Evolutionary conservation across 2,888 invertebrate species (phyloP).

Genomic region (Polydrusus tereticollis): DNA sequence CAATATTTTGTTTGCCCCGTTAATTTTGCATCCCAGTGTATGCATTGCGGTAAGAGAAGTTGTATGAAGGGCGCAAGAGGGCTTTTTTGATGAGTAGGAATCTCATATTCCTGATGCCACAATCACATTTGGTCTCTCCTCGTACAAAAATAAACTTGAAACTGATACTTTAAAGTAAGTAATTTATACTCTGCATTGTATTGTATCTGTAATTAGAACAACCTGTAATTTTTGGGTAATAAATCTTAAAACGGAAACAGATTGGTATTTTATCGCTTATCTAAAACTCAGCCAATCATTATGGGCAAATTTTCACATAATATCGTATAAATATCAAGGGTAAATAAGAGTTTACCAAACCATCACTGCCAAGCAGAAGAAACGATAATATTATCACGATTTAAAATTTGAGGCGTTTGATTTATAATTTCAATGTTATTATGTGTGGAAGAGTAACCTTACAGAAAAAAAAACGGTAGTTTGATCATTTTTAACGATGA

Average conservation of each 20-base stretch:
- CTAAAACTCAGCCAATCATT: constrained; percentile 9
- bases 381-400: not conserved
- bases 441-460: not conserved
- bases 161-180: no score
- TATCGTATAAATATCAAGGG: constrained; percentile 41
- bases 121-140: no score
- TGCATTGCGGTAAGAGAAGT: no score
- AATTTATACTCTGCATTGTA: not conserved
- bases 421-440: not conserved
- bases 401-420: not conserved
- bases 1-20: no score
- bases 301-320: constrained; percentile 40
- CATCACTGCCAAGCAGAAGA: not conserved
- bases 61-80: no score
- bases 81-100: not conserved
- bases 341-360: constrained; percentile 22
- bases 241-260: constrained; percentile 23
- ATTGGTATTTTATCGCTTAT: constrained; percentile 15
- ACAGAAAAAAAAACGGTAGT: not conserved
- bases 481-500: not conserved
- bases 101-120: no score
- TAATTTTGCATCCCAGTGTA: no score
- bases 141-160: no score
- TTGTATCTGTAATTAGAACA: not conserved
- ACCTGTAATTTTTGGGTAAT: constrained; percentile 1